A percentile compares a stretch with the other conserved stretches of the same genome.
These are phyloP conservation scores for Geotrypetes seraphini DNA, from an alignment of 2,797 vertebrate genomes.

Conservation along the genomic window DNA sequence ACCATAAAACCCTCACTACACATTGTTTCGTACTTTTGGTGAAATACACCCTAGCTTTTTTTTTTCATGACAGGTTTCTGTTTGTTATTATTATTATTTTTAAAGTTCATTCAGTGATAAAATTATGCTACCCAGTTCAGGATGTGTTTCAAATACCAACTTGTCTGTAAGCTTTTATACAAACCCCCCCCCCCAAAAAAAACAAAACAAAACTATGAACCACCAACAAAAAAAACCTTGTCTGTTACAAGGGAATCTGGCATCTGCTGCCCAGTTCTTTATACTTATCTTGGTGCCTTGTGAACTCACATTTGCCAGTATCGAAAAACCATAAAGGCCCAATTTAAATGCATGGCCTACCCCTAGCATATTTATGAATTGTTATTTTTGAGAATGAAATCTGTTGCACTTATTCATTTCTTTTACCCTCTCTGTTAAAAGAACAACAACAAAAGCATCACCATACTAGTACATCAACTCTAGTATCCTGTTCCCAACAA, in stretches of 20 bases:
- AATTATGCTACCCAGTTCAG: constrained; percentile 29
- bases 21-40: constrained; percentile 81
- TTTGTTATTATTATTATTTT: constrained; percentile 36
- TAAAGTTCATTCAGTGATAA: constrained; percentile 38
- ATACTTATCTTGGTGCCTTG: constrained; percentile 1
- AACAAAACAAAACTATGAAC: constrained; percentile 14
- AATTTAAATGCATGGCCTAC: too few species aligned
- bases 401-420: too few species aligned
- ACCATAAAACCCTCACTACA: constrained; percentile 85
- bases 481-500: too few species aligned
- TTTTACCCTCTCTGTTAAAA: too few species aligned
- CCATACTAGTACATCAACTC: too few species aligned
- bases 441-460: too few species aligned
- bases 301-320: constrained; percentile 30
- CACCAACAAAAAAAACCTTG: constrained; percentile 14
- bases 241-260: constrained; percentile 25
- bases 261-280: constrained; percentile 14
- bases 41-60: constrained; percentile 70
- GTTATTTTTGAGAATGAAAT: constrained; percentile 15
- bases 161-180: constrained; percentile 38
- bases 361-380: too few species aligned
- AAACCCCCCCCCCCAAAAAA: too few species aligned
- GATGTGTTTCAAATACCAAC: constrained; percentile 30
- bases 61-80: constrained; percentile 40
- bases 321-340: constrained; percentile 15